phyloP scores from a whole-genome alignment of 2,888 invertebrate species.

The Trichogramma evanescens region DNA sequence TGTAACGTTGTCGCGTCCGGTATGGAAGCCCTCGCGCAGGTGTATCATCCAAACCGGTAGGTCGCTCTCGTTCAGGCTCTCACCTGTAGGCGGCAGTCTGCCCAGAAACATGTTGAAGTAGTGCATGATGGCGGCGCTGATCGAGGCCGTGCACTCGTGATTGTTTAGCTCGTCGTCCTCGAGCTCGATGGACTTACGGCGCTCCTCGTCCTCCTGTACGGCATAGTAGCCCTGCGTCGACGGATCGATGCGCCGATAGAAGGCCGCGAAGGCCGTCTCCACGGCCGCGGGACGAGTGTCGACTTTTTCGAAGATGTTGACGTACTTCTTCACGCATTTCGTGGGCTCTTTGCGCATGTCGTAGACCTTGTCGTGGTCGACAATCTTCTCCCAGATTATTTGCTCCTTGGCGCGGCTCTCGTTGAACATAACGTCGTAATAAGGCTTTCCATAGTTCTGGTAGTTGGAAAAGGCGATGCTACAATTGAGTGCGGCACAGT shows the following conservation, averaged over 20 bases:
- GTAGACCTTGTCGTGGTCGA: slow-evolving; percentile 51
- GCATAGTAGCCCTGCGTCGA: too few relatives aligned
- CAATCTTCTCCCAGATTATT: slow-evolving; percentile 54
- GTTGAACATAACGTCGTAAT: slow-evolving; percentile 48
- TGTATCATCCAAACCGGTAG: slow-evolving; percentile 47
- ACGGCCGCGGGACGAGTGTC: not conserved
- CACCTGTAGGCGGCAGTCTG: slow-evolving; percentile 26
- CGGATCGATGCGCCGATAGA: not conserved
- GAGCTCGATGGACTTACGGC: slow-evolving; percentile 29
- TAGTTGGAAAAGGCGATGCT: slow-evolving; percentile 54
- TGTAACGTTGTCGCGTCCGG: slow-evolving; percentile 51
- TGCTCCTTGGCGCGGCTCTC: slow-evolving; percentile 45
- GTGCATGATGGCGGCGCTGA: slow-evolving; percentile 56
- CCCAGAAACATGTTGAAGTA: slow-evolving; percentile 47
- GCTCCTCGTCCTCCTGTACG: not conserved
- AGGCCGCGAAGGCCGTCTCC: not conserved
- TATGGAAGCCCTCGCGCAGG: slow-evolving; percentile 44
- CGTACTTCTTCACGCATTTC: slow-evolving; percentile 40
- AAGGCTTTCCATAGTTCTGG: slow-evolving; percentile 51
- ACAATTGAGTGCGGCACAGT: slow-evolving; percentile 62
- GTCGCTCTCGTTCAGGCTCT: not conserved
- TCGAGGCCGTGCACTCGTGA: slow-evolving; percentile 63
- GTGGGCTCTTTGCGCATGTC: slow-evolving; percentile 47
- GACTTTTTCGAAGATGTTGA: slow-evolving; percentile 43
- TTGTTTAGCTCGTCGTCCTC: slow-evolving; percentile 59